Base-by-base conservation (phyloP, 2,113 vertebrate genomes). In the Peromyscus leucopus region DNA sequence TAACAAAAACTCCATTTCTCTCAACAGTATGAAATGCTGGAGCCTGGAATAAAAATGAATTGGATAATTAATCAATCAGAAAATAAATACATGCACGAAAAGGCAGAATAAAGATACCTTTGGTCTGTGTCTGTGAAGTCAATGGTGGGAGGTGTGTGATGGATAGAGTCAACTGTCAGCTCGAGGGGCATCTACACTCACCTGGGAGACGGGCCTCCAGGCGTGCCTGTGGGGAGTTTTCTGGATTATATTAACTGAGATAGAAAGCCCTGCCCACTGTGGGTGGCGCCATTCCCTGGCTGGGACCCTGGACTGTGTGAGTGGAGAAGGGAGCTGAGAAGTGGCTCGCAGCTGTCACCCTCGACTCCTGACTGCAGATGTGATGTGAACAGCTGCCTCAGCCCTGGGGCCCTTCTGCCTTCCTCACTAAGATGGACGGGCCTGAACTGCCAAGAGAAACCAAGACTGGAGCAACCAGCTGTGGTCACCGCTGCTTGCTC, bases 1-100 rank as follows among this genome's bases (percentile, higher is more conserved):
- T 76, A 88, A 42, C 91, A 51, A 36, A 79, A 90, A 86, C 33
- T n/a, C 75, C 51, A 91, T 87, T 94, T 55, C 36, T 92, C 63
- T 22, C 75, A 36, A 0, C 0, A 63, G 55, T 80, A 46, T 16
- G 65, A 59, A 82, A 21, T 39, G 36, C 21, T 48, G 22, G 48
- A 59, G 28, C 63, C 90, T 69, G 16, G 65, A 83, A 67, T 55
- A 55, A 78, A 69, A 88, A 84, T 61, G 12, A 65, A 97, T 61
- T 71, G 80, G 63, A 55, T 63, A 71, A 79, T n/a, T 31, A 59
- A 69, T 57, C 55, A 63, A 67, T 80, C 26, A 89, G 69, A 79
- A 90, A 59, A 94, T 82, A 91, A 96, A 65, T 22, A 80, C 78
- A 46, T 65, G 51, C 39, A 9, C 26, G 71, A 82, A 89, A 92